Conservation (phyloP, 2,797 vertebrate species). For the Sardinella longiceps region DNA sequence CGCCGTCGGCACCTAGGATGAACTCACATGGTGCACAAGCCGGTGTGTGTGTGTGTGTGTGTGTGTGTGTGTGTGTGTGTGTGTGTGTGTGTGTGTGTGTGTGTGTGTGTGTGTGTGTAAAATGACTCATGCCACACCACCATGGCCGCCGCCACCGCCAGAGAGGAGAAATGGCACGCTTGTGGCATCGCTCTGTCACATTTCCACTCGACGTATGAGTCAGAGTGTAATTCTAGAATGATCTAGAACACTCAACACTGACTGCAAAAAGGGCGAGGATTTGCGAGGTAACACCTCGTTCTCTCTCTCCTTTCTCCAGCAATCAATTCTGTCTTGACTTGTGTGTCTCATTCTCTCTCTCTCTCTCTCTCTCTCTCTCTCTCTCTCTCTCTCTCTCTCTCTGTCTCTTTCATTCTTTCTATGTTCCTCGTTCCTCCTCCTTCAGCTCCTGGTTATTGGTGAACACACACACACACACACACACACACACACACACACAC, state of each 20-base stretch:
- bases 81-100: too few species aligned
- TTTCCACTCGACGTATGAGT: neutral
- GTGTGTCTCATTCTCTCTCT: neutral
- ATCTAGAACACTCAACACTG: neutral
- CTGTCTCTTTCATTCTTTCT: neutral
- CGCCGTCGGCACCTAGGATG: neutral
- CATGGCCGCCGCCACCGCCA: too few species aligned
- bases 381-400: neutral
- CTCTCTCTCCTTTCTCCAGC: neutral
- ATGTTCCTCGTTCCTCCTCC: neutral
- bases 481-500: constrained; percentile 29
- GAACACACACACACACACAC: constrained; percentile 30
- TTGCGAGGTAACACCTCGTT: neutral
- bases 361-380: neutral
- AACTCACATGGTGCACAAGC: neutral
- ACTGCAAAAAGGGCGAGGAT: neutral
- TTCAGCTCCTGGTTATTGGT: constrained; percentile 35
- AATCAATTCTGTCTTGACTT: too few species aligned
- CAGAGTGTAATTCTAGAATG: constrained; percentile 4
- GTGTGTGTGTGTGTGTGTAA: neutral
- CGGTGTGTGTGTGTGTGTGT: neutral
- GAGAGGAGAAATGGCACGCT: neutral
- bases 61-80: too few species aligned
- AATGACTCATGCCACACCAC: neutral
- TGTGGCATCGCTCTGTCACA: neutral